A percentile compares a stretch with the other conserved stretches of the same genome.
Evolutionary conservation across 2,797 vertebrate species (phyloP).

Genomic region (Neolamprologus multifasciatus): DNA sequence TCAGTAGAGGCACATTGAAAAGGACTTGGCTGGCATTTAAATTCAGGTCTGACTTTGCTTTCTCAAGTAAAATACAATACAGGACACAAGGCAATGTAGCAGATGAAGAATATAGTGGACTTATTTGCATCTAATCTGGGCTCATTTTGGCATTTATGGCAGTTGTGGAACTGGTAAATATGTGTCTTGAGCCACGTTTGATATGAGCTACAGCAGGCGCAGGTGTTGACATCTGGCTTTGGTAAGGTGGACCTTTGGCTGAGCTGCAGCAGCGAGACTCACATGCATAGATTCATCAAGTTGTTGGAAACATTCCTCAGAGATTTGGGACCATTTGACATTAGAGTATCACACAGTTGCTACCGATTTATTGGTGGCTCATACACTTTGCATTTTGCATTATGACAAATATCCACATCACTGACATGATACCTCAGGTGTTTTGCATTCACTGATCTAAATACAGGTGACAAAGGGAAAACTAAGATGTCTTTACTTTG

Average conservation of each 20-base stretch:
- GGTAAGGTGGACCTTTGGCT: background rate
- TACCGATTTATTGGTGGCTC: background rate
- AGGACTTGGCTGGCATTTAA: background rate
- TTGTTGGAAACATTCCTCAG: background rate
- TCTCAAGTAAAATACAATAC: conserved; percentile 40
- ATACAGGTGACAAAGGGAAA: background rate
- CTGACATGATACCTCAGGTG: background rate
- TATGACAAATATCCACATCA: background rate
- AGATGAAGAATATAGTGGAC: conserved; percentile 24
- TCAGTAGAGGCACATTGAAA: background rate
- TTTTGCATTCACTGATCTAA: background rate
- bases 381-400: background rate
- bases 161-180: background rate
- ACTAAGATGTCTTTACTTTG: background rate
- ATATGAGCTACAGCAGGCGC: background rate
- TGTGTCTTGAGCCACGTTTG: background rate
- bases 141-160: background rate
- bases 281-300: background rate
- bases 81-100: background rate
- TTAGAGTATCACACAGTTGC: background rate
- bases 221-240: background rate
- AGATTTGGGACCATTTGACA: background rate
- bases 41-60: background rate
- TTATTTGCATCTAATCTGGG: background rate
- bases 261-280: background rate